These are phyloP conservation scores for Listronotus oregonensis DNA, from an alignment of 1,140 invertebrate species.

Conservation along the genomic window DNA sequence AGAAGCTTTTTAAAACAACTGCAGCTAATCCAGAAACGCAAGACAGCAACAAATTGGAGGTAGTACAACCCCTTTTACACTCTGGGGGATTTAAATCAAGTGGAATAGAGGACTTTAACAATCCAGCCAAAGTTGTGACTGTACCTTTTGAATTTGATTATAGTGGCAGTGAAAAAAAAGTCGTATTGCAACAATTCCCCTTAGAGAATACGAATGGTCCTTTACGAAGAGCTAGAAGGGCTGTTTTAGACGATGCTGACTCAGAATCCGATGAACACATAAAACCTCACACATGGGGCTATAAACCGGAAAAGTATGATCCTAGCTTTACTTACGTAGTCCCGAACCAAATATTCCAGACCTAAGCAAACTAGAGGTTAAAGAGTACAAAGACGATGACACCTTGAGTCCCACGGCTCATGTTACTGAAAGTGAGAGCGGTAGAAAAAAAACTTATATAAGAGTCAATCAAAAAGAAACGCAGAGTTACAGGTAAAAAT, in stretches of 20 bases:
- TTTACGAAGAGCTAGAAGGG: not conserved
- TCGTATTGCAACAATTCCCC: not conserved
- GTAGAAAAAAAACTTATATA: constrained; percentile 33
- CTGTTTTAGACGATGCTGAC: too few relatives aligned
- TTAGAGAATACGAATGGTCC: not conserved
- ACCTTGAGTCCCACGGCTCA: constrained; percentile 28
- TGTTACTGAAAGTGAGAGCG: constrained; percentile 31
- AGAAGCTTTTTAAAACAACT: constrained; percentile 7
- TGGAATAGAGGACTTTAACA: constrained; percentile 29
- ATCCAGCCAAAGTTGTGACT: constrained; percentile 25
- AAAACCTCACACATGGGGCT: constrained; percentile 10
- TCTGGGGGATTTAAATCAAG: constrained; percentile 29
- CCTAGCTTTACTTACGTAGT: constrained; percentile 33
- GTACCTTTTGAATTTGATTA: constrained; percentile 42
- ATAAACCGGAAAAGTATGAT: constrained; percentile 34
- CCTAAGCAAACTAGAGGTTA: constrained; percentile 28
- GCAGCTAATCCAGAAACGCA: constrained; percentile 15
- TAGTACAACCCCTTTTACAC: constrained; percentile 33
- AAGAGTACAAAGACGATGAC: constrained; percentile 37
- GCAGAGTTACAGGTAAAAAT: constrained; percentile 12
- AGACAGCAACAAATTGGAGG: constrained; percentile 22
- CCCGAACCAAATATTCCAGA: constrained; percentile 28
- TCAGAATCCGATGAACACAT: too few relatives aligned
- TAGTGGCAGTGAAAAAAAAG: constrained; percentile 31
- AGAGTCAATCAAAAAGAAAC: constrained; percentile 29